Conservation (phyloP, 2,888 invertebrate genomes). For the Heteromyza rotundicornis region DNA sequence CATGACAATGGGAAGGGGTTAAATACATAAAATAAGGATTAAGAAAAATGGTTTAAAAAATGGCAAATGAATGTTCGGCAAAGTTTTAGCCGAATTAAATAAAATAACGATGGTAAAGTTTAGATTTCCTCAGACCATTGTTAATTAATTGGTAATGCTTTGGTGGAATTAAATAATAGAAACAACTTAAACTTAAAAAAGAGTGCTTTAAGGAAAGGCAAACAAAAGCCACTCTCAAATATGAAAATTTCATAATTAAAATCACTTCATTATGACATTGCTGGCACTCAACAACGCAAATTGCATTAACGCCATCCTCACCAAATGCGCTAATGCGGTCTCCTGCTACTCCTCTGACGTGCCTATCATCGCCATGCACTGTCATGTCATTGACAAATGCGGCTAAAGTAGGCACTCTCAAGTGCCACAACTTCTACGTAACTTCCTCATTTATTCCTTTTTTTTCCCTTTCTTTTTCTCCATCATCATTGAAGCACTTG, state of each 20-base stretch:
- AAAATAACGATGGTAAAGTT: no score
- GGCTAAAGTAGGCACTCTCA: background rate
- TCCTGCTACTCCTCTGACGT: no score
- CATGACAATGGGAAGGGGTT: no score
- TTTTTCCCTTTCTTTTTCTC: background rate
- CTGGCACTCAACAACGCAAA: conserved; percentile 5
- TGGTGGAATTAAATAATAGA: no score
- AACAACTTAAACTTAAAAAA: no score
- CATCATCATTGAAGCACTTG: background rate
- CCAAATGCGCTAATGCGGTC: background rate
- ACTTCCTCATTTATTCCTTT: background rate
- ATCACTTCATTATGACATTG: conserved; percentile 17
- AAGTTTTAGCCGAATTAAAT: no score
- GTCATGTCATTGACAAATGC: conserved; percentile 3
- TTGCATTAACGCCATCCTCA: background rate
- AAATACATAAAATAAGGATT: no score
- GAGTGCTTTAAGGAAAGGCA: background rate
- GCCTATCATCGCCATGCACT: no score
- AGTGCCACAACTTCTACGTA: background rate
- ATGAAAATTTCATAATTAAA: conserved; percentile 11
- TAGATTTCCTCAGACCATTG: no score
- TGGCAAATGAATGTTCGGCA: no score
- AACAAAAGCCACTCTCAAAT: background rate
- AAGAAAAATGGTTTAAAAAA: no score
- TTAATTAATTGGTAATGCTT: no score